phyloP scores from a whole-genome alignment of 2,797 vertebrate species.

The Agapornis canus region DNA sequence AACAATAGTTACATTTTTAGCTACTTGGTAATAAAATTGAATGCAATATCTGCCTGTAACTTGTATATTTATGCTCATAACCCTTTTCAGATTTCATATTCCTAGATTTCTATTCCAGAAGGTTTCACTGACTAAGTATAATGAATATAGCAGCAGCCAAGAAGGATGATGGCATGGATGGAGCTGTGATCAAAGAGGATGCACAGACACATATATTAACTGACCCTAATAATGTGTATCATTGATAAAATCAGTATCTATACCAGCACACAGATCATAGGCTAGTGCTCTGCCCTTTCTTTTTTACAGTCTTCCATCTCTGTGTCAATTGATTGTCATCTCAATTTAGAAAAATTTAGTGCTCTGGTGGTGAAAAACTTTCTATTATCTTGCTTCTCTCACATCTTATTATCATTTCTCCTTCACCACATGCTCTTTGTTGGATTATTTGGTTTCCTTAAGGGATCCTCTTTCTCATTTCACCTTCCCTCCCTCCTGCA shows the following conservation, averaged over 20 bases:
- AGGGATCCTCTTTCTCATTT: not conserved
- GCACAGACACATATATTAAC: not conserved
- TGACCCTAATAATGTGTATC: not conserved
- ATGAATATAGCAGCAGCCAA: not conserved
- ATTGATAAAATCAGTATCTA: not conserved
- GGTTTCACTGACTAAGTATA: not conserved
- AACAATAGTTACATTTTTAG: constrained; percentile 2
- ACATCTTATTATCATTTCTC: not conserved
- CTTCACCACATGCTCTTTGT: not conserved
- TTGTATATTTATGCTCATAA: not conserved
- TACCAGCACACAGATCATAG: not conserved
- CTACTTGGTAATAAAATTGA: not conserved
- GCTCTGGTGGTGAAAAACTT: not conserved
- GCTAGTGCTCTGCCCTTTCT: not conserved
- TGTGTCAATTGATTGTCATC: no score
- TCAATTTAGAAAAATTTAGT: not conserved
- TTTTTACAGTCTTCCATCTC: not conserved
- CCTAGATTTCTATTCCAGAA: not conserved
- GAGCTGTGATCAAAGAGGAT: not conserved
- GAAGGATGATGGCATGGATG: not conserved
- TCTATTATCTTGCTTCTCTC: not conserved
- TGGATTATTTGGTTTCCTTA: not conserved
- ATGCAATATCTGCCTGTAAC: not conserved
- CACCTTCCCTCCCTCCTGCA: not conserved
- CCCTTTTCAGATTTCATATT: not conserved